A percentile compares a stretch with the other conserved stretches of the same genome.
Evolutionary conservation across 2,888 invertebrate genomes (phyloP).

Genomic region (Sceliomorpha sp.): DNA sequence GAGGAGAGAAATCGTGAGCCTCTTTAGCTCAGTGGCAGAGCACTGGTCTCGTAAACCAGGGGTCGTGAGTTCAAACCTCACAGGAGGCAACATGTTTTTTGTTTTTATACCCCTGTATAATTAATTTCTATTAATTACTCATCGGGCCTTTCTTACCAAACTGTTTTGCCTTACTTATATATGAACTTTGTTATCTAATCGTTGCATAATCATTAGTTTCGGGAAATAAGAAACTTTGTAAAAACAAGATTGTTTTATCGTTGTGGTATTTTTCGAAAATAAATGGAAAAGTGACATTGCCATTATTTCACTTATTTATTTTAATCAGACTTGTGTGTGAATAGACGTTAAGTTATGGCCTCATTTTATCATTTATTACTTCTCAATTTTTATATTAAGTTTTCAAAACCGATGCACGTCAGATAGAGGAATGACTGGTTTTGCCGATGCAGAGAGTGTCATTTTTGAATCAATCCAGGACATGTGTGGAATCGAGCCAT

Average conservation of each 20-base stretch:
- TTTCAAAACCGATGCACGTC: constrained; percentile 18
- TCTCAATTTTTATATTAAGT: constrained; percentile 12
- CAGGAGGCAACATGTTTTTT: constrained; percentile 84
- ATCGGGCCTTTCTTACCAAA: neutral
- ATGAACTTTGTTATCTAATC: too few relatives aligned
- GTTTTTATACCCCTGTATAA: constrained; percentile 33
- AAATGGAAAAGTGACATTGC: too few relatives aligned
- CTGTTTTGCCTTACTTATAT: too few relatives aligned
- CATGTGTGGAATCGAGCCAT: constrained; percentile 62
- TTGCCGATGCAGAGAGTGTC: constrained; percentile 42
- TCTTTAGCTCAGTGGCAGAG: constrained; percentile 93
- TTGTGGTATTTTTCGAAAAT: too few relatives aligned
- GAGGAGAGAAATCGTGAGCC: constrained; percentile 78
- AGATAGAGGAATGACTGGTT: constrained; percentile 50
- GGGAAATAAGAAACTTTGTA: too few relatives aligned
- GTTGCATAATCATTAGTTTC: too few relatives aligned
- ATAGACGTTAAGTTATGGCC: too few relatives aligned
- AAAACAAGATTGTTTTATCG: too few relatives aligned
- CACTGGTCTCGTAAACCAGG: constrained; percentile 94
- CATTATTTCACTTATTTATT: too few relatives aligned
- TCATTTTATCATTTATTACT: too few relatives aligned
- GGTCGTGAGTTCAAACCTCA: constrained; percentile 94
- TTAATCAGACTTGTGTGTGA: too few relatives aligned
- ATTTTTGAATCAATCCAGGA: constrained; percentile 59
- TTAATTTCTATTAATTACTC: neutral